Evolutionary conservation across 2,888 invertebrate genomes (phyloP), one percentile per base, ranked within the genome.

Genomic region (Cheilosia soror): DNA sequence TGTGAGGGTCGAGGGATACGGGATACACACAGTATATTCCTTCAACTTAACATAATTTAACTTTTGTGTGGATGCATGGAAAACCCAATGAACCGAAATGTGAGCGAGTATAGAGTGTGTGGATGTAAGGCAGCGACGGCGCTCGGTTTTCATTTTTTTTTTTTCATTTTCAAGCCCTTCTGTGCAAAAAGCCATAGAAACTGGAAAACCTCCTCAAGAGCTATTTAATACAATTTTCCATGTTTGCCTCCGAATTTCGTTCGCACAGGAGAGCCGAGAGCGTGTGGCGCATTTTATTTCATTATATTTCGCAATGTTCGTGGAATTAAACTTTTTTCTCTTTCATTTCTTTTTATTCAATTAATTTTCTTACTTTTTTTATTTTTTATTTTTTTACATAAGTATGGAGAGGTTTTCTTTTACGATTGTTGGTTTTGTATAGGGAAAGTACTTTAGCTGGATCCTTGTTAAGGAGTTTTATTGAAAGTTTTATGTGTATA

Each of bases 21-120:
- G 44, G 63, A 27, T 60, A 57, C 68, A 65, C 68, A 62, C 42
- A 42, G 37, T 66, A 15, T 60, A 53, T n/a, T 51, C 13, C 65
- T 76, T 60, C 71, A 68, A 85, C 85, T 85, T 85, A 81, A 81
- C 81, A 85, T 85, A 85, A 76, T 72, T 85, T 85, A 81, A 81
- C 81, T 85, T 81, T 81, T 85, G 76, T 76, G 76, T 77, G 81
- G 72, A 85, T 85, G 68, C 77, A 85, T 77, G 72, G 76, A 85
- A 81, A 81, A 81, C 81, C 15, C 85, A 85, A 85, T 85, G 85
- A 85, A 85, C 76, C 77, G 81, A 68, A 27, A 81, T 71, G 66
- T 25, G 66, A 62, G 60, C 7, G 33, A 33, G 33, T 20, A 7
- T 7, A 37, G 37, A 37, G 37, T 33, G 33, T 29, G 40, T 42